Evolutionary conservation across 1,140 invertebrate genomes (phyloP).

Genomic region (Lethocerus indicus): DNA sequence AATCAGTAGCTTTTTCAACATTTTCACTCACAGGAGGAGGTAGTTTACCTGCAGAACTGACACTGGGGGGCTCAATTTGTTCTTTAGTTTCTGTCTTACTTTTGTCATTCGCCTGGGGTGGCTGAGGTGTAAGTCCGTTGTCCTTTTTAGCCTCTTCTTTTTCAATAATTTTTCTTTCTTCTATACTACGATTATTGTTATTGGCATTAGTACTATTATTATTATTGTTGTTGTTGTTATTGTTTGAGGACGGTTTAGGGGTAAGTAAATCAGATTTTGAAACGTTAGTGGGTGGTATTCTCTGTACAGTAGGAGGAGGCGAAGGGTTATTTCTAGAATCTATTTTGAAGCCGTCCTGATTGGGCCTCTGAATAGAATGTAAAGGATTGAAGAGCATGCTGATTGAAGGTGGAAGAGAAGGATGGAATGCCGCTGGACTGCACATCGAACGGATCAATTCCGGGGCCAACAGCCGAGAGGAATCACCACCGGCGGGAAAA

Average conservation of each 20-base stretch:
- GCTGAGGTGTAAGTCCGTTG: too few species aligned
- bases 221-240: neutral
- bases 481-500: conserved; percentile 7
- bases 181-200: too few species aligned
- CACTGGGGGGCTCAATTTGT: too few species aligned
- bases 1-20: too few species aligned
- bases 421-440: conserved; percentile 17
- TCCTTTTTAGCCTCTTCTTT: too few species aligned
- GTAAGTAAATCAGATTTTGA: neutral
- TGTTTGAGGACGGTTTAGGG: neutral
- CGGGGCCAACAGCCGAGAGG: conserved; percentile 8
- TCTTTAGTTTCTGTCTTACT: too few species aligned
- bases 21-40: too few species aligned
- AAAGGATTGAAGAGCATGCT: conserved; percentile 20
- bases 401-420: conserved; percentile 19
- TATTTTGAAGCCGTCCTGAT: conserved; percentile 9
- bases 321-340: neutral
- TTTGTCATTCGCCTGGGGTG: neutral
- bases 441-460: conserved; percentile 20
- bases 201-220: too few species aligned
- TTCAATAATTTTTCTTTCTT: too few species aligned
- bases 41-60: too few species aligned
- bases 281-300: conserved; percentile 13
- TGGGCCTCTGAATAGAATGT: conserved; percentile 12
- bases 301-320: conserved; percentile 15